Base-by-base conservation (phyloP, 2,113 vertebrate species). In the rat (Rattus norvegicus) region DNA sequence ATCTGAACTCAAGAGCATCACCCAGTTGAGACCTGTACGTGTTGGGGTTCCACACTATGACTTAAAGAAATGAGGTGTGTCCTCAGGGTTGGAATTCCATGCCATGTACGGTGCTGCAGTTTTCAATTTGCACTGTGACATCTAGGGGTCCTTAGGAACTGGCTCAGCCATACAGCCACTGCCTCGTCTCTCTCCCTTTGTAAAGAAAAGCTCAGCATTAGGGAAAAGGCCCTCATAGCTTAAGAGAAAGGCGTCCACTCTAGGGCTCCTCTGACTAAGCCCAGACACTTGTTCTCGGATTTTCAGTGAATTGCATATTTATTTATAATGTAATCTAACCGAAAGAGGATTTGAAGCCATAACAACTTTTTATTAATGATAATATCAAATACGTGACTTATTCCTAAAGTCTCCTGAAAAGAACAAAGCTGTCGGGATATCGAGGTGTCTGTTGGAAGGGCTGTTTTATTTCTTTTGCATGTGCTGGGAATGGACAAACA, bases 381-480 rank as follows among this genome's bases (percentile, higher is more conserved):
- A n/a, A 96, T 80, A 84, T 77, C 30, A 92, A 95, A 30, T 43
- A 94, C 94, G 24, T 95, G 73, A 93, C 89, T 93, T 95, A 63
- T 95, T 94, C 95, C 87, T 69, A 94, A 96, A 95, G 91, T 61
- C 39, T 49, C 73, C 52, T 83, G 67, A 93, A 86, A 91, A 80
- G 70, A 95, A 72, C 47, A 73, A 93, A 90, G 67, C 77, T 94
- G 96, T 94, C 81, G 90, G 77, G 87, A 91, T 83, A 93, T 20
- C 67, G 70, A 80, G 88, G n/a, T 91, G 72, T 59, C 59, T 43
- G 28, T 83, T 76, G 65, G n/a, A 28, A 95, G 80, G 75, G 90
- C 59, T 88, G 26, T 85, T 88, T 93, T 90, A 81, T 95, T 94
- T 93, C 67, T 94, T 93, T 89, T 87, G 77, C 61, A 84, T 26